Conservation (phyloP, 2,113 vertebrate genomes). For the Ramphastos sulfuratus region DNA sequence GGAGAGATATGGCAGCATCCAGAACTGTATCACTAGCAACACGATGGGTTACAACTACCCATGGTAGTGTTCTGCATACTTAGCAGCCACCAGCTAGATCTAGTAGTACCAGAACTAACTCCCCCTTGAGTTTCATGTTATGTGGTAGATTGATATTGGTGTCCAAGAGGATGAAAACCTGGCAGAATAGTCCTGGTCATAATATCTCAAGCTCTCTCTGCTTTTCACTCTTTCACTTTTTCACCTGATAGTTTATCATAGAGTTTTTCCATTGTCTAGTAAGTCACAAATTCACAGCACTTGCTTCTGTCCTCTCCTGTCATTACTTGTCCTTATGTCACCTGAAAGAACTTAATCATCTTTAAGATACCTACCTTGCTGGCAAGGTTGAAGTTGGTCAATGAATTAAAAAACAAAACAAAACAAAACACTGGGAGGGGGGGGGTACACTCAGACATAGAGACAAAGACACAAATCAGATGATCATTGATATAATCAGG, state of each 20-base stretch:
- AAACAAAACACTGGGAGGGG: not conserved
- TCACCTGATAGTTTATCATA: not conserved
- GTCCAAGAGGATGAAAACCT: not conserved
- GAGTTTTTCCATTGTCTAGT: not conserved
- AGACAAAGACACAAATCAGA: slow-evolving; percentile 30
- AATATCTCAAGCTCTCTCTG: not conserved
- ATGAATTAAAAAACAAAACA: not conserved
- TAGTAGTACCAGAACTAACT: not conserved
- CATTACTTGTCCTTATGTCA: not conserved
- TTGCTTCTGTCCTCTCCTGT: not conserved
- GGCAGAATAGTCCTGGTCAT: not conserved
- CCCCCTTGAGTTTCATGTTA: not conserved
- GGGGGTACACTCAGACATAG: not conserved
- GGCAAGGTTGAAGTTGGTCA: not conserved
- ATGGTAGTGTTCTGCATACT: not conserved
- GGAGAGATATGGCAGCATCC: not conserved
- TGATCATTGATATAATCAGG: not conserved
- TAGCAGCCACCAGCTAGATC: not conserved
- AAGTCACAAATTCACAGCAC: not conserved
- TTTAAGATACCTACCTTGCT: not conserved
- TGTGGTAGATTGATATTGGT: not conserved
- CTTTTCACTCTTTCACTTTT: not conserved
- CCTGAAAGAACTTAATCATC: not conserved
- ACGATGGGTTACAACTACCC: not conserved
- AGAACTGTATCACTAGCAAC: not conserved